Base-by-base conservation (phyloP, 2,113 vertebrate species). In the Anguilla rostrata region DNA sequence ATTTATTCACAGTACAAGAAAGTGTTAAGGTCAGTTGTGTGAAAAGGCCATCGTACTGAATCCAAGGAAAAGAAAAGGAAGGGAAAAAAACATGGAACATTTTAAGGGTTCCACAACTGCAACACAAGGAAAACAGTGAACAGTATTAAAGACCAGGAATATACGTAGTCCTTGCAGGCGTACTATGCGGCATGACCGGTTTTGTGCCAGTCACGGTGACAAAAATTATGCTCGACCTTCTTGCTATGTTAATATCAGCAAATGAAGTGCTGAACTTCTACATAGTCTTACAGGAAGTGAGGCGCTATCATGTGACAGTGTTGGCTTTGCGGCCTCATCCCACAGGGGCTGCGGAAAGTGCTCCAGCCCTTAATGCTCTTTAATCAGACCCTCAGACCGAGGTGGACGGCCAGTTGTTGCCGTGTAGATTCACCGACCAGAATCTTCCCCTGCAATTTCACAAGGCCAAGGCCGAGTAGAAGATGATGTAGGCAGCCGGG, bases 401-500 rank as follows among this genome's bases (percentile, higher is more conserved):
- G 81, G 12, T 83, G 53, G 84, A 60, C 84, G 90, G 90, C 84
- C 90, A 12, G 86, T 66, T 78, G 40, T 26, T 83, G 75, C 71
- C 78, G 66, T 87, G 79, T 49, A 56, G 49, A 85, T 53, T 92
- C 94, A 94, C 43, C 90, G 91, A 87, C 93, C 92, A 86, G 92
- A 71, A 1, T 91, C 94, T 26, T 34, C 85, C 90, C 87, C 94
- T 92, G 86, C 93, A 91, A 89, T 96, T 11, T 98, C 81, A 98
- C 87, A 89, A 96, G 94, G 97, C 96, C 87, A 89, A 96, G 94
- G 97, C 96, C 39, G 97, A 98, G 94, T 99, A 99, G 93, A 99
- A 99, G 90, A 99, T 96, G 92, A 99, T 99, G 91, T 99, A 99
- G 14, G 98, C 98, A 3, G 98, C 98, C 0, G 98, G 97, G 2